Evolutionary conservation across 37 sponge, comb jelly and placozoan genomes (phyloP), one percentile per base, ranked within the genome.

Genomic region (Crambe crambe): DNA sequence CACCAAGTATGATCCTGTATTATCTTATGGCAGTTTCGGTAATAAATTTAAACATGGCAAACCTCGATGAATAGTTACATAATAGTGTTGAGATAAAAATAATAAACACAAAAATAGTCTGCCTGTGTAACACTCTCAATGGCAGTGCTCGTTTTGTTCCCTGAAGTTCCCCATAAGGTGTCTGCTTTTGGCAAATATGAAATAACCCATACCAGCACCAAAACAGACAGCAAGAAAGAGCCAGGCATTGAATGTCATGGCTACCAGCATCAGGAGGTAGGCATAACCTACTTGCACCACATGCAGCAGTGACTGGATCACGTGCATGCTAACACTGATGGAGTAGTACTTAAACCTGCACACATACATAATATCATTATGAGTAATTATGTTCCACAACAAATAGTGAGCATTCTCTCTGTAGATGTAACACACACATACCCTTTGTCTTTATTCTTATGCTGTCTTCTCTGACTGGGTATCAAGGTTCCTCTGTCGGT

Each of bases 181-280:
- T 56, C 87, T 73, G 62, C 73, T 65, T 58, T 64, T 56, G 5
- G 79, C 83, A 74, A 87, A 88, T 9, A 89, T 17, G 20, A 97
- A 57, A 54, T 94, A 94, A 3, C 97, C 97, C 5, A 87, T 3
- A 0, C 94, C 97, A 56, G 89, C 82, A 4, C 97, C 97, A 38
- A 97, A 78, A 36, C 80, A 66, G 31, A 94, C 92, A 23, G 92
- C 82, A 22, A 97, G 75, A 83, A 90, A 91, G 32, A 97, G 75
- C 97, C 97, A 97, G 5, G 87, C 90, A 71, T 97, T 97, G 85
- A 81, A 94, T 27, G 94, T 94, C 97, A 97, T 97, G 40, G 76
- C 87, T 0, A 89, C 68, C 73, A 97, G 61, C 97, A 97, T 97
- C 39, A 97, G 88, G 22, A 97, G 32, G 80, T 94, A 97, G 67